Conservation (phyloP, 2,797 vertebrate species). For the Chanos chanos region DNA sequence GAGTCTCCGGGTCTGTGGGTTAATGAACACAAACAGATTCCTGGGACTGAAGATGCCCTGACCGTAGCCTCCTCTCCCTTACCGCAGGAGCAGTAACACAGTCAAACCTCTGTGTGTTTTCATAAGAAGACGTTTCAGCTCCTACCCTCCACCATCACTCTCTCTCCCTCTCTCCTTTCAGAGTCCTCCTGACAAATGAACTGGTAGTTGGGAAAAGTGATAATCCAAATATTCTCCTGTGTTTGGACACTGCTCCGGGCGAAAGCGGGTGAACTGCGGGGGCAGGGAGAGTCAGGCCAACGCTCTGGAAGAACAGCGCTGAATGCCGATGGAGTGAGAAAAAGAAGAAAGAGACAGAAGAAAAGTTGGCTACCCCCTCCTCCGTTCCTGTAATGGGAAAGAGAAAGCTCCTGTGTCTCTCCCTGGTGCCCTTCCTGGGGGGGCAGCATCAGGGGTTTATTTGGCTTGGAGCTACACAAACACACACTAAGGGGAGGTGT, state of each 20-base stretch:
- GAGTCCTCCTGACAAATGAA: conserved; percentile 28
- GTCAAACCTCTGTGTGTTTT: conserved; percentile 17
- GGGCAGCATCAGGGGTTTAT: conserved; percentile 39
- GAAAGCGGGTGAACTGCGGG: too few species aligned
- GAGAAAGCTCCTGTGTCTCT: conserved; percentile 40
- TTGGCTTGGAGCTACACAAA: conserved; percentile 50
- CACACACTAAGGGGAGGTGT: conserved; percentile 30
- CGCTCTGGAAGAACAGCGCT: conserved; percentile 5
- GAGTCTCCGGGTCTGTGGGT: too few species aligned
- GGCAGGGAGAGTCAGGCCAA: conserved; percentile 5
- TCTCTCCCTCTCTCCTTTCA: background rate
- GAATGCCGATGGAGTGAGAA: background rate
- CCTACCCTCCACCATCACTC: background rate
- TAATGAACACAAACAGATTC: too few species aligned
- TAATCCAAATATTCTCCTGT: too few species aligned
- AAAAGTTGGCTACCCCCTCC: conserved; percentile 24
- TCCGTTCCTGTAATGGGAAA: conserved; percentile 31
- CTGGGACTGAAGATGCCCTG: too few species aligned
- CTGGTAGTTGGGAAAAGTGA: conserved; percentile 7
- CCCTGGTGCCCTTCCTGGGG: conserved; percentile 30
- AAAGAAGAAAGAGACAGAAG: conserved; percentile 6
- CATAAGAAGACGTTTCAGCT: background rate
- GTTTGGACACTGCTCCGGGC: too few species aligned
- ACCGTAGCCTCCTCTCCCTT: too few species aligned
- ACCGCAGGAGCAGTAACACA: background rate